Conservation (phyloP, 2,113 vertebrate genomes). For the Ceyx melanurus region DNA sequence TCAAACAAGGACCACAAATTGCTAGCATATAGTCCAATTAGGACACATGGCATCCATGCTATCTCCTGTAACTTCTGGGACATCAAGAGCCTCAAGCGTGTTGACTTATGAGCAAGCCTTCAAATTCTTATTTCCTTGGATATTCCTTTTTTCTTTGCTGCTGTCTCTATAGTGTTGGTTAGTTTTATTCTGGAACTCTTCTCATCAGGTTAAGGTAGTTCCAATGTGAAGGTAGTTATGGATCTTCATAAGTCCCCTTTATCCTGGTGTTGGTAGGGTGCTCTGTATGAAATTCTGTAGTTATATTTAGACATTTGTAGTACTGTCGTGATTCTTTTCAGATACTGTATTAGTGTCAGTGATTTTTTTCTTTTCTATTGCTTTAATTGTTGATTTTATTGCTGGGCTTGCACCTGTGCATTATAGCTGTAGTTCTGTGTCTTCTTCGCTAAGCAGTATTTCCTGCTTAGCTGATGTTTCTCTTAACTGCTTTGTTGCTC, state of each 20-base stretch:
- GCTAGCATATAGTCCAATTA: background rate
- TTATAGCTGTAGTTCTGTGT: background rate
- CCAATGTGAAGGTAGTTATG: background rate
- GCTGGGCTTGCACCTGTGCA: background rate
- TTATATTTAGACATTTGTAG: background rate
- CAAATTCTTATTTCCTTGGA: background rate
- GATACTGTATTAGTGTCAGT: background rate
- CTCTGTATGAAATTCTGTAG: background rate
- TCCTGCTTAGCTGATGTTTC: background rate
- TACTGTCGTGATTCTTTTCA: background rate
- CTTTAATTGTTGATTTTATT: accelerated
- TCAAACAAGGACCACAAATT: background rate
- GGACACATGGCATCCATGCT: background rate
- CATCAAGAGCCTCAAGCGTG: background rate
- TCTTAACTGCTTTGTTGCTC: background rate
- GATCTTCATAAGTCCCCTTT: background rate
- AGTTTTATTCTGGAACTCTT: background rate
- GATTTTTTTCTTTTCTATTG: background rate
- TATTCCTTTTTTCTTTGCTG: background rate
- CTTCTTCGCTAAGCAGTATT: background rate
- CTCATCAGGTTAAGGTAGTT: background rate
- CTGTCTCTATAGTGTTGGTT: background rate
- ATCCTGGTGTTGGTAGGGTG: background rate
- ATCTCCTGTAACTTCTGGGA: background rate
- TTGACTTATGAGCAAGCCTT: background rate